Evolutionary conservation across 2,797 vertebrate genomes (phyloP).

Genomic region (Siniperca undulata): DNA sequence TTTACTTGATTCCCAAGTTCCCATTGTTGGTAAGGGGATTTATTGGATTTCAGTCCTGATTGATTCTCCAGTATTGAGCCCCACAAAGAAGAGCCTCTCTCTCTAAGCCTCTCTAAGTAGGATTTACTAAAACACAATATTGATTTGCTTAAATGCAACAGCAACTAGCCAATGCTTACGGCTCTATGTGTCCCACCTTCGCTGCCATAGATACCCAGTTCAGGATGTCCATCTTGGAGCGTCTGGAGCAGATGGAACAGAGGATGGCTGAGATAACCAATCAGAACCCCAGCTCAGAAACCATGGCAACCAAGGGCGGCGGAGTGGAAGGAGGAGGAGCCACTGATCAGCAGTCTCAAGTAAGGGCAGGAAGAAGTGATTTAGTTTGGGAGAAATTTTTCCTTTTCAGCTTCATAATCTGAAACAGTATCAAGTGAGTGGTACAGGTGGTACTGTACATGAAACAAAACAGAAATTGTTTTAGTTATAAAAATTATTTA

Average conservation of each 20-base stretch:
- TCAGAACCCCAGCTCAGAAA: conserved; percentile 89
- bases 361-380: conserved; percentile 56
- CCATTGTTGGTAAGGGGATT: conserved; percentile 27
- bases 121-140: conserved; percentile 48
- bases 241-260: conserved; percentile 99
- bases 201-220: conserved; percentile 94
- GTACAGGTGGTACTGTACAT: background rate
- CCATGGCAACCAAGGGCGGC: conserved; percentile 84
- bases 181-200: conserved; percentile 39
- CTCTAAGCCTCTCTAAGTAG: conserved; percentile 49
- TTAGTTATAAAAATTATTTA: background rate
- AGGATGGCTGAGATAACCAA: conserved; percentile 99
- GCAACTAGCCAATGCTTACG: conserved; percentile 29
- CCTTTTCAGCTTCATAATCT: conserved; percentile 1
- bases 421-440: background rate
- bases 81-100: conserved; percentile 27
- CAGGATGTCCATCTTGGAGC: conserved; percentile 99
- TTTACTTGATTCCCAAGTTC: conserved; percentile 21
- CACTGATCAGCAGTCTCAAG: conserved; percentile 86
- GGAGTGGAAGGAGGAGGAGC: conserved; percentile 86
- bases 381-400: conserved; percentile 15
- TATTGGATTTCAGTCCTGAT: conserved; percentile 39
- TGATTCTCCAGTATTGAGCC: conserved; percentile 26
- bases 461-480: background rate
- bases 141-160: conserved; percentile 44